Evolutionary conservation across 2,888 invertebrate species (phyloP), one percentile per base, ranked within the genome.

Genomic region (Muscina levida): DNA sequence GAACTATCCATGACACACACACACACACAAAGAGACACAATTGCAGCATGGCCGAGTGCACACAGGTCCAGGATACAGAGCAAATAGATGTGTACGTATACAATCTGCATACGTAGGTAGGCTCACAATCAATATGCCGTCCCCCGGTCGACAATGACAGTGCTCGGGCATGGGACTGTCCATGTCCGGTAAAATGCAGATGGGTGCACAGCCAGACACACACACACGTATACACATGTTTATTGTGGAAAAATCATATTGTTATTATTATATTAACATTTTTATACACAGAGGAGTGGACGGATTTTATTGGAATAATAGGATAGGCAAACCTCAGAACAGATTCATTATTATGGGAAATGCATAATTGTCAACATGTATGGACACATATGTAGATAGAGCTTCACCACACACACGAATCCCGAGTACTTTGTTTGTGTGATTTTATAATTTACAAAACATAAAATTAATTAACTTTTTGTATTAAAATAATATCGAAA

Each of bases 401-500:
- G 2, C 11, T 15, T 15, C 15, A 31, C n/a, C 17, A 26, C 4
- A 42, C 11, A 39, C 19, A 59, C 19, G 19, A 6, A 39, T 19
- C 37, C 57, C 31, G 4, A 11, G 19, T 51, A 11, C 17, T 51
- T 37, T 76, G 62, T 65, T 65, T 70, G 44, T 22, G 65, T 76
- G 80, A 67, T 71, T 80, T 73, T 73, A 62, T 66, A 73, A 77
- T 73, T 80, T 77, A 67, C 57, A 80, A 77, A 73, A 73, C 73
- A 67, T 59, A 53, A 80, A 80, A 73, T 80, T 77, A 80, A 80
- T 80, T 80, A 80, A 80, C 77, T 73, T 80, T 80, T 80, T 62
- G 44, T 70, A 73, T 59, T 59, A 42, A 71, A 26, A 59, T 39
- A 72, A 79, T 65, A 66, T 48, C 19, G 22, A 48, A 59, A 77